These are phyloP conservation scores for Rhopalosiphum nymphaeae DNA, from an alignment of 2,888 invertebrate species.

Conservation along the genomic window DNA sequence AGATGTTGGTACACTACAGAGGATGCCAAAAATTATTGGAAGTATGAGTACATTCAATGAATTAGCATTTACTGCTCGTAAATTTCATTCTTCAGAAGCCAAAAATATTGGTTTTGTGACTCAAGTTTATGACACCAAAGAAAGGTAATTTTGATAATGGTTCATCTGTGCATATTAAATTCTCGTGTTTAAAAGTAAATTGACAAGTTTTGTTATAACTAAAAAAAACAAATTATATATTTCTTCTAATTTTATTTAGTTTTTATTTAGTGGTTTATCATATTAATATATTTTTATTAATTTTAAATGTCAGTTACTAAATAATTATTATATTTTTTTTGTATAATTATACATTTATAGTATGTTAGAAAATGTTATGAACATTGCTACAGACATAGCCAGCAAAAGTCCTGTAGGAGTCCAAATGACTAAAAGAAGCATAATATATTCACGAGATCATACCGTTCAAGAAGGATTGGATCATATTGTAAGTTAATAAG, in stretches of 20 bases:
- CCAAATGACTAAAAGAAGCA: slow-evolving; percentile 86
- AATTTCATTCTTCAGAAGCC: slow-evolving; percentile 86
- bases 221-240: background rate
- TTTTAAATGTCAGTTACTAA: background rate
- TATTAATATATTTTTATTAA: background rate
- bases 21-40: slow-evolving; percentile 91
- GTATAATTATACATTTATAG: slow-evolving; percentile 71
- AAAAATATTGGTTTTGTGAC: slow-evolving; percentile 86
- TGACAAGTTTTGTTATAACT: background rate
- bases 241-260: background rate
- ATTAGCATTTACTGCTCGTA: slow-evolving; percentile 86
- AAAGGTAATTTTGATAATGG: slow-evolving; percentile 72
- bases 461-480: slow-evolving; percentile 88
- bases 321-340: background rate
- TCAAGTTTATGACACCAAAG: slow-evolving; percentile 78
- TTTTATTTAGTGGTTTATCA: background rate
- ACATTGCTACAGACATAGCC: slow-evolving; percentile 85
- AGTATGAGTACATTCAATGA: slow-evolving; percentile 90
- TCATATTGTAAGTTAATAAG: slow-evolving; percentile 82
- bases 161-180: background rate
- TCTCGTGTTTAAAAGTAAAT: background rate
- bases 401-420: slow-evolving; percentile 94
- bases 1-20: slow-evolving; percentile 94
- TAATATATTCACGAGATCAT: slow-evolving; percentile 91
- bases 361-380: slow-evolving; percentile 80